Evolutionary conservation across 2,797 vertebrate genomes (phyloP).

Genomic region (Tiaroga cobitis): DNA sequence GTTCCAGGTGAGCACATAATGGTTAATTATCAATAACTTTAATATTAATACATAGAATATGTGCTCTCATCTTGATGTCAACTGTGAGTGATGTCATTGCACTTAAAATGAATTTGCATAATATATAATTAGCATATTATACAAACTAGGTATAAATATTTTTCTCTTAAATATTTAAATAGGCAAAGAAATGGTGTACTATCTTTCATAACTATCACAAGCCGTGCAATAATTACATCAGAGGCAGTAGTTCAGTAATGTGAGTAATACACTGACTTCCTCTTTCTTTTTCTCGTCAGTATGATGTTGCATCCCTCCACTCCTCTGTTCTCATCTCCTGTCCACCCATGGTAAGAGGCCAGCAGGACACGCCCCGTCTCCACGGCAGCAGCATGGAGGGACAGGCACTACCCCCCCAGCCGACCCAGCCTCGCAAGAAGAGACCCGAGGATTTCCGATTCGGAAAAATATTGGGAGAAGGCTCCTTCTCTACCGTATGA

Average conservation of each 20-base stretch:
- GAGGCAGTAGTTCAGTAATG: neutral
- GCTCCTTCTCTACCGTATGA: constrained; percentile 97
- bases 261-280: neutral
- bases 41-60: neutral
- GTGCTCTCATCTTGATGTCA: neutral
- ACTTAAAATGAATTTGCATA: neutral
- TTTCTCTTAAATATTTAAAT: neutral
- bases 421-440: constrained; percentile 93
- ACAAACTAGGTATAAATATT: no score
- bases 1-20: neutral
- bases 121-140: no score
- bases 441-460: constrained; percentile 97
- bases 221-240: neutral
- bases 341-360: constrained; percentile 98
- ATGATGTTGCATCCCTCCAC: constrained; percentile 97
- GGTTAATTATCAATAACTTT: neutral
- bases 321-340: constrained; percentile 96
- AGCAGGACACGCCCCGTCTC: constrained; percentile 89
- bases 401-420: constrained; percentile 76
- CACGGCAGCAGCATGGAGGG: constrained; percentile 88
- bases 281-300: constrained; percentile 75
- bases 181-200: neutral
- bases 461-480: constrained; percentile 97
- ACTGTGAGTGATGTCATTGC: neutral
- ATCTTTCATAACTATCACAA: neutral